Conservation (phyloP, 2,888 invertebrate genomes). For the Lucinisca nassula region DNA sequence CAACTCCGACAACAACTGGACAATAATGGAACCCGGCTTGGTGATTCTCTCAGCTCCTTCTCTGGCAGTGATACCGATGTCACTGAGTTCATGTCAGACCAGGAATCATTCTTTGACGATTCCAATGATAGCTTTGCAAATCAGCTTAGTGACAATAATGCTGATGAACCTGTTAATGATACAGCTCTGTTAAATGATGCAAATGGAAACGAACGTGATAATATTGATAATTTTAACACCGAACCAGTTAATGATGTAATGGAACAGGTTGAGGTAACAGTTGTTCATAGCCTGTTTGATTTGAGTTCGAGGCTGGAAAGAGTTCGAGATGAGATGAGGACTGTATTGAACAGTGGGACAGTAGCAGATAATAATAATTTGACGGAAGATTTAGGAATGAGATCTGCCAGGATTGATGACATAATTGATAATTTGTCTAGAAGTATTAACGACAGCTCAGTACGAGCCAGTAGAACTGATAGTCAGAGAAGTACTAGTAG, state of each 20-base stretch:
- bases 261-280: slow-evolving; percentile 63
- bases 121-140: slow-evolving; percentile 41
- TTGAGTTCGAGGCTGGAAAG: slow-evolving; percentile 57
- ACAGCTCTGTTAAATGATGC: neutral
- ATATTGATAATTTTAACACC: slow-evolving; percentile 4
- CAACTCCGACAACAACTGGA: slow-evolving; percentile 67
- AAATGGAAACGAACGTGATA: slow-evolving; percentile 10
- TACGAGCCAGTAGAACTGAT: neutral
- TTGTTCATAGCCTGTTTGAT: slow-evolving; percentile 64
- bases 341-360: slow-evolving; percentile 55
- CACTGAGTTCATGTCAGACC: slow-evolving; percentile 55
- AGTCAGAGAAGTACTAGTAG: neutral
- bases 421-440: slow-evolving; percentile 23
- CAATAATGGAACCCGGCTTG: slow-evolving; percentile 16
- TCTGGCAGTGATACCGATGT: slow-evolving; percentile 54
- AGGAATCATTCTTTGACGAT: slow-evolving; percentile 42
- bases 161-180: neutral
- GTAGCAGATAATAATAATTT: slow-evolving; percentile 49
- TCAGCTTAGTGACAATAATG: slow-evolving; percentile 6
- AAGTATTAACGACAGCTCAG: neutral
- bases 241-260: slow-evolving; percentile 54
- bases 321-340: slow-evolving; percentile 63
- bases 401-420: slow-evolving; percentile 54
- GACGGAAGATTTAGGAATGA: slow-evolving; percentile 53
- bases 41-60: slow-evolving; percentile 14